These are phyloP conservation scores for Coluber constrictor DNA, from an alignment of 2,797 vertebrate genomes.

Conservation along the genomic window DNA sequence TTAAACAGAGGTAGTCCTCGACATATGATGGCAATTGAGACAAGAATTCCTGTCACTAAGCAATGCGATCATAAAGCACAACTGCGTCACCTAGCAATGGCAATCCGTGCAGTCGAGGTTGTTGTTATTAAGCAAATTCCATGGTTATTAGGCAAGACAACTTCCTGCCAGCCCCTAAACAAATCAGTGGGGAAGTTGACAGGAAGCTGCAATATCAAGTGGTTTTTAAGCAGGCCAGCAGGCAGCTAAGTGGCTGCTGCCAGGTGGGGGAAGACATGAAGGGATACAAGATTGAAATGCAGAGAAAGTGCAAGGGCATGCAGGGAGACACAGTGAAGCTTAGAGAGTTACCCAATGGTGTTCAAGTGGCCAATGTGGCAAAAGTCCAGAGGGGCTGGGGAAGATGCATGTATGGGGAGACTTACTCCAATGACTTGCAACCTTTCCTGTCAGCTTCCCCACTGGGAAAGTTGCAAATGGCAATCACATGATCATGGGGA, in stretches of 20 bases:
- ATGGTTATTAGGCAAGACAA: neutral
- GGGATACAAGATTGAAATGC: neutral
- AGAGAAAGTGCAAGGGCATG: neutral
- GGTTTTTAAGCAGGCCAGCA: neutral
- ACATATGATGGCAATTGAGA: neutral
- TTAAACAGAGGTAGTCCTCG: neutral
- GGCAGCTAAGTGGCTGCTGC: neutral
- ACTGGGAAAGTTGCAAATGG: neutral
- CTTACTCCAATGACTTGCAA: neutral
- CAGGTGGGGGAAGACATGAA: neutral
- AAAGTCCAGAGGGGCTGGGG: too few relatives aligned
- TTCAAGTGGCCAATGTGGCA: neutral
- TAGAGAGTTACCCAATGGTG: neutral
- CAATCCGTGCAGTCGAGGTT: neutral
- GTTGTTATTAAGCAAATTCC: neutral
- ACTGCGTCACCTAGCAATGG: neutral
- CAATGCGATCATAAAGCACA: too few relatives aligned
- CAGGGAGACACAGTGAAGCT: neutral
- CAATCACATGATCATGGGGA: neutral
- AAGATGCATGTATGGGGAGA: neutral
- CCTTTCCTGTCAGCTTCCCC: neutral
- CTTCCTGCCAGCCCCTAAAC: neutral
- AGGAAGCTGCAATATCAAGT: neutral
- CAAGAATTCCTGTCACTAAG: too few relatives aligned
- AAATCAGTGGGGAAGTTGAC: neutral